These are phyloP conservation scores for Stenoptilia bipunctidactyla DNA, from an alignment of 2,888 invertebrate genomes.

Conservation along the genomic window DNA sequence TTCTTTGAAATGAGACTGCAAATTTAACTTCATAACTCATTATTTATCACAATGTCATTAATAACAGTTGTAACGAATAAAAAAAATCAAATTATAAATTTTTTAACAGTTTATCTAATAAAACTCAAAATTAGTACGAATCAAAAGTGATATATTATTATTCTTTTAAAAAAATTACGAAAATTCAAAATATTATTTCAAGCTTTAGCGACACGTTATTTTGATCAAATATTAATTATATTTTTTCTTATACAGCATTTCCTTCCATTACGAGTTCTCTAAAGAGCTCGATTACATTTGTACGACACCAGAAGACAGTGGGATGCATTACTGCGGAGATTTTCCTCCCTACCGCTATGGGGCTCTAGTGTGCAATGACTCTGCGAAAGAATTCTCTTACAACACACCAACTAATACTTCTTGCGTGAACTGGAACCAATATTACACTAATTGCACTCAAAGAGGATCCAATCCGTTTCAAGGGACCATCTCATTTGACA, in stretches of 20 bases:
- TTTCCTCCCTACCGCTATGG: conserved; percentile 86
- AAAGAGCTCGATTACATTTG: conserved; percentile 98
- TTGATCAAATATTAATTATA: background rate
- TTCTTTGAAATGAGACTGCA: too few species aligned
- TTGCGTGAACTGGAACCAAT: conserved; percentile 99
- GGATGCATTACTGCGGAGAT: conserved; percentile 92
- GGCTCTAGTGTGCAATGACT: conserved; percentile 81
- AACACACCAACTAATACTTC: conserved; percentile 79
- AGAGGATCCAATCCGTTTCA: conserved; percentile 97
- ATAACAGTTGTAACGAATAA: background rate
- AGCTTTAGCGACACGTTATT: too few species aligned
- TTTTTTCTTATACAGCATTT: conserved; percentile 61
- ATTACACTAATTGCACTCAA: conserved; percentile 95
- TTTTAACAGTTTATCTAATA: background rate
- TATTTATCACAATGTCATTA: background rate
- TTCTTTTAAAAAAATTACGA: too few species aligned
- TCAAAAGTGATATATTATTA: too few species aligned
- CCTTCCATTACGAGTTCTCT: conserved; percentile 88
- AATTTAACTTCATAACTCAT: too few species aligned
- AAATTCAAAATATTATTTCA: too few species aligned
- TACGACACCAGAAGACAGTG: conserved; percentile 91
- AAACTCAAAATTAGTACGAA: too few species aligned
- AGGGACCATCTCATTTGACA: conserved; percentile 99
- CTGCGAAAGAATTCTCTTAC: conserved; percentile 71
- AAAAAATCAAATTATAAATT: background rate